A percentile compares a stretch with the other conserved stretches of the same genome.
These are phyloP conservation scores for Toxotes jaculatrix DNA, from an alignment of 2,113 vertebrate genomes.

Conservation along the genomic window DNA sequence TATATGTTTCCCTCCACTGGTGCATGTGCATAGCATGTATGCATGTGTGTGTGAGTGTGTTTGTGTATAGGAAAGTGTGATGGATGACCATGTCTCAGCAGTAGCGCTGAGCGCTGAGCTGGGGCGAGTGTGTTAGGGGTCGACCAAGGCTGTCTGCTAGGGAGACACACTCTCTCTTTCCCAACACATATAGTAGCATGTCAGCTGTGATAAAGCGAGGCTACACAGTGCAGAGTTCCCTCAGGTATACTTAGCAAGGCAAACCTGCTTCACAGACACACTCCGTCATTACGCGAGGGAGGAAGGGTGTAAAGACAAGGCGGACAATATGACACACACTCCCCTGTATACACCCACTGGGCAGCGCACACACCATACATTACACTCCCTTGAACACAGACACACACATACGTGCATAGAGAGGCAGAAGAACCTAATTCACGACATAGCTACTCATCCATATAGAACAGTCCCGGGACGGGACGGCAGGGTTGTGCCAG, in stretches of 20 bases:
- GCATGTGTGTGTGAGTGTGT: slow-evolving; percentile 33
- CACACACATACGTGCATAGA: neutral
- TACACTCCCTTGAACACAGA: neutral
- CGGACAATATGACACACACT: neutral
- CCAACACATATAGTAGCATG: slow-evolving; percentile 45
- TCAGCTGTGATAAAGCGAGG: slow-evolving; percentile 76
- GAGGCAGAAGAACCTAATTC: slow-evolving; percentile 1
- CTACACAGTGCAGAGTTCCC: slow-evolving; percentile 67
- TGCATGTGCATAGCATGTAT: neutral
- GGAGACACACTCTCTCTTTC: slow-evolving; percentile 24
- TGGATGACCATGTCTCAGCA: slow-evolving; percentile 55
- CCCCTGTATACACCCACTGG: neutral
- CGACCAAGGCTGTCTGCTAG: slow-evolving; percentile 29
- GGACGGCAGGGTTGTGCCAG: slow-evolving; percentile 22
- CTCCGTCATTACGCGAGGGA: slow-evolving; percentile 48
- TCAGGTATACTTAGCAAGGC: slow-evolving; percentile 77
- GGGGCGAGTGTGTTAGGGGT: slow-evolving; percentile 28
- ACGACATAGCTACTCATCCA: slow-evolving; percentile 43
- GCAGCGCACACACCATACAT: slow-evolving; percentile 9
- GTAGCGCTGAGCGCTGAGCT: slow-evolving; percentile 3
- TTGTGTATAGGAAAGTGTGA: slow-evolving; percentile 59
- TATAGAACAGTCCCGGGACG: slow-evolving; percentile 19
- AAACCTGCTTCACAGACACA: slow-evolving; percentile 64
- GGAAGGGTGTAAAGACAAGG: slow-evolving; percentile 22
- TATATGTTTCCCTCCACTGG: neutral